Conservation (phyloP, 2,113 vertebrate genomes). For the Passer domesticus region DNA sequence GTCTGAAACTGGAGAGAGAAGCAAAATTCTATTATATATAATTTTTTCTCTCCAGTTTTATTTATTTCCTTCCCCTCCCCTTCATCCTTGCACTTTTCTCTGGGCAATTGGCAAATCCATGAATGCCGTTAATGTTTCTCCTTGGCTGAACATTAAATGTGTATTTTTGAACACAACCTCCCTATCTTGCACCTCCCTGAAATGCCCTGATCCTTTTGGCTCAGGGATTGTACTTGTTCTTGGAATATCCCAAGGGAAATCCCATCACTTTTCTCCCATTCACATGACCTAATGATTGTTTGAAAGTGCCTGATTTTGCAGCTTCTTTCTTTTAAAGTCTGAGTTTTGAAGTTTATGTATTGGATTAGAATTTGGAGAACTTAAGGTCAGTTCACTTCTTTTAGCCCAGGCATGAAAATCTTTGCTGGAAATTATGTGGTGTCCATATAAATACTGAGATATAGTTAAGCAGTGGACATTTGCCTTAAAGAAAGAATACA, state of each 20-base stretch:
- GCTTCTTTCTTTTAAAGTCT: neutral
- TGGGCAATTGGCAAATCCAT: conserved; percentile 5
- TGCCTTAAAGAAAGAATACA: neutral
- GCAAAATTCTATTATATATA: neutral
- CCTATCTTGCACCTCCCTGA: neutral
- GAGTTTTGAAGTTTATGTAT: conserved; percentile 7
- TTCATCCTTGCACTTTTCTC: neutral
- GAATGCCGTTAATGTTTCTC: neutral
- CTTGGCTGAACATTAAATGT: conserved; percentile 27
- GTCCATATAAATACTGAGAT: neutral
- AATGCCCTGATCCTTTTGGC: neutral
- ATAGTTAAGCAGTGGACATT: neutral
- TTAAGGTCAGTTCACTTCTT: conserved; percentile 11
- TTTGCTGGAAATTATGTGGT: neutral
- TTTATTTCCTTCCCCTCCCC: neutral
- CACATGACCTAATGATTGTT: conserved; percentile 18
- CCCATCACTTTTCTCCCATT: neutral
- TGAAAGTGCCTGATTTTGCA: conserved; percentile 30
- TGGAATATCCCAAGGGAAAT: conserved; percentile 34
- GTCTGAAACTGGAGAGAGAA: neutral
- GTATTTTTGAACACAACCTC: neutral
- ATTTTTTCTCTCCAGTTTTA: neutral
- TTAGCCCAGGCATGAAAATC: conserved; percentile 13
- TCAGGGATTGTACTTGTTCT: neutral
- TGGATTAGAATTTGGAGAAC: conserved; percentile 5